Percentiles rank a stretch among this genome's conserved stretches.
These are phyloP conservation scores for Platichthys flesus DNA, from an alignment of 2,113 vertebrate genomes.

Conservation along the genomic window DNA sequence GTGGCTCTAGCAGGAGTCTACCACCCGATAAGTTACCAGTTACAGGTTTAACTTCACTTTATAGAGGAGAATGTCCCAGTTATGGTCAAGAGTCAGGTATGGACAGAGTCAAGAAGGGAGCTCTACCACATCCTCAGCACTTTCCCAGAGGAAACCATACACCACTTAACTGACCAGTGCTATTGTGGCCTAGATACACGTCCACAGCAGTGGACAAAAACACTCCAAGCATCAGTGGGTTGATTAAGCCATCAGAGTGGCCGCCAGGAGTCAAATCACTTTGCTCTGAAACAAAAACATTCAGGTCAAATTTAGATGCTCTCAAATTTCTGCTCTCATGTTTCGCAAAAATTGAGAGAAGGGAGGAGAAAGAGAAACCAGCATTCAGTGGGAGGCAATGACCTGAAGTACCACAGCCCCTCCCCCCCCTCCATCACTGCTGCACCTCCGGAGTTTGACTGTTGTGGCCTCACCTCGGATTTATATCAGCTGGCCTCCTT, in stretches of 20 bases:
- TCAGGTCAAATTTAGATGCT: slow-evolving; percentile 32
- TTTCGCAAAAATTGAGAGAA: slow-evolving; percentile 29
- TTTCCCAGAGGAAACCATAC: neutral
- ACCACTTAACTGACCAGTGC: neutral
- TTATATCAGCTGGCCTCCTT: slow-evolving; percentile 67
- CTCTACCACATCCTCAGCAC: neutral
- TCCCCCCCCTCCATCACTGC: slow-evolving; percentile 1
- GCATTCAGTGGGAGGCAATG: neutral
- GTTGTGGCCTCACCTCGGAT: slow-evolving; percentile 19
- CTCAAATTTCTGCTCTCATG: slow-evolving; percentile 35
- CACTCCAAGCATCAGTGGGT: slow-evolving; percentile 34
- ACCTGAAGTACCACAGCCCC: slow-evolving; percentile 19
- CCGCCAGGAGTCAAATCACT: slow-evolving; percentile 51
- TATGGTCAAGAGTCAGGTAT: too few relatives aligned
- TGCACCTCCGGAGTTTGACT: neutral
- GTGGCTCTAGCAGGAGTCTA: too few relatives aligned
- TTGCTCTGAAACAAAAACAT: slow-evolving; percentile 39
- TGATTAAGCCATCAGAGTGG: slow-evolving; percentile 61
- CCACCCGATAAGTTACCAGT: too few relatives aligned
- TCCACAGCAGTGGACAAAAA: slow-evolving; percentile 10
- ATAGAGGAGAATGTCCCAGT: too few relatives aligned
- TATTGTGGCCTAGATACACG: slow-evolving; percentile 19
- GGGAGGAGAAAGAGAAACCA: slow-evolving; percentile 1
- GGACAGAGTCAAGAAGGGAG: neutral
- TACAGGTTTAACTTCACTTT: too few relatives aligned